Evolutionary conservation across 2,888 invertebrate genomes (phyloP), one percentile per base, ranked within the genome.

Genomic region (Disparrhopalites patrizii): DNA sequence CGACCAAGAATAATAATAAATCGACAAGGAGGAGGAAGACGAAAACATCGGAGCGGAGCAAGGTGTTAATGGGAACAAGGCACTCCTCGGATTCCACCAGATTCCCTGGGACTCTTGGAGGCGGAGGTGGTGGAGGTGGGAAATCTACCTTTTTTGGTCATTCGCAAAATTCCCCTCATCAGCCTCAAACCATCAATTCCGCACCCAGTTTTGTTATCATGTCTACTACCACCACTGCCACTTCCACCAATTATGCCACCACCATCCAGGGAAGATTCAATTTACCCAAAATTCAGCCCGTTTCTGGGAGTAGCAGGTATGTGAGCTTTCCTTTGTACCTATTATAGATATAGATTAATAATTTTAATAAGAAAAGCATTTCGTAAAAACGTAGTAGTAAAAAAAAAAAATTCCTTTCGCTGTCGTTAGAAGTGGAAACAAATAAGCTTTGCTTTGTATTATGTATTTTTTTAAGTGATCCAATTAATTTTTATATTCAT

Each of bases 21-120:
- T 23, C 20, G 40, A 25, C 8, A 36, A 23, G 33, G 1, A 52
- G 68, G 57, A 67, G 70, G 25, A 74, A 70, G 56, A 74, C 71
- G 66, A 72, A 71, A 43, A 60, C 54, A 3, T 33, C 54, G 20
- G 55, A 63, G 23, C 33, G 43, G 18, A 62, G 31, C 28, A 31
- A 60, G 23, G 3, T 5, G 10, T 38, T 25, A 27, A 28, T 28
- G 2, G 52, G 28, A 28, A 31, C 55, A 20, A 30, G 33, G n/a
- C 15, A 20, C 10, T 25, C 51, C 10, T n/a, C 20, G 8, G 27
- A 23, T n/a, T 20, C 10, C 25, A 55, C 55, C 8, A 43, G 43
- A 43, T 5, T 43, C n/a, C 43, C 43, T 15, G n/a, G 4, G 20
- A 5, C 43, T 10, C n/a, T 47, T 7, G 2, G 47, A 47, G 47